These are phyloP conservation scores for Acrocephalus arundinaceus DNA, from an alignment of 2,113 vertebrate species.

Conservation along the genomic window DNA sequence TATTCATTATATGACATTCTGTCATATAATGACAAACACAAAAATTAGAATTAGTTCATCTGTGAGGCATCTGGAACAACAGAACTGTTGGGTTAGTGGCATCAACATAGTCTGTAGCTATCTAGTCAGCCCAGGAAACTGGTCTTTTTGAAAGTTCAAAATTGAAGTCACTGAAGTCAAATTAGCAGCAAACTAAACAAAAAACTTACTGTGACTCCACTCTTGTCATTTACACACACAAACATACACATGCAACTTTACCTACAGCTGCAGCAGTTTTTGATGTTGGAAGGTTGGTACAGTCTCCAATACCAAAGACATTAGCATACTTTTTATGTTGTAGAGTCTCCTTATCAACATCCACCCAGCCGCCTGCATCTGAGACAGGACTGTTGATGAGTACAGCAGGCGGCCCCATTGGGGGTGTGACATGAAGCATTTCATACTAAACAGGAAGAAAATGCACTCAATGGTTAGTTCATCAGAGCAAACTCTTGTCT, in stretches of 20 bases:
- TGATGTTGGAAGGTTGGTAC: conserved; percentile 91
- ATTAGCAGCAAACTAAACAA: background rate
- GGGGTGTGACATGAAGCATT: conserved; percentile 97
- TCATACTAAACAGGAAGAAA: conserved; percentile 81
- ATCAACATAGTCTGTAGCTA: background rate
- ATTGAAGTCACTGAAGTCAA: background rate
- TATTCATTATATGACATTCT: background rate
- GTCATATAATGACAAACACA: background rate
- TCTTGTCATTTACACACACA: background rate
- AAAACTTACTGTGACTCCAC: background rate
- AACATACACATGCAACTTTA: conserved; percentile 36
- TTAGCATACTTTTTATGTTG: conserved; percentile 91
- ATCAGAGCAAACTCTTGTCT: background rate
- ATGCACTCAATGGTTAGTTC: background rate
- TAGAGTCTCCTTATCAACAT: conserved; percentile 87
- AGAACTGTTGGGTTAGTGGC: background rate
- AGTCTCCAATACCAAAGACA: conserved; percentile 96
- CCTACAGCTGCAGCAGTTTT: conserved; percentile 93
- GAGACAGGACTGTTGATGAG: conserved; percentile 82
- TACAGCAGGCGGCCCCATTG: conserved; percentile 88
- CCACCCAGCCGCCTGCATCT: conserved; percentile 86
- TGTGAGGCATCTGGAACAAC: background rate
- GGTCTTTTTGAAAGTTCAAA: background rate
- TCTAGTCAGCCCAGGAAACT: background rate
- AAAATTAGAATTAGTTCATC: background rate